Conservation (phyloP, 2,888 invertebrate genomes). For the Leucozona laternaria region DNA sequence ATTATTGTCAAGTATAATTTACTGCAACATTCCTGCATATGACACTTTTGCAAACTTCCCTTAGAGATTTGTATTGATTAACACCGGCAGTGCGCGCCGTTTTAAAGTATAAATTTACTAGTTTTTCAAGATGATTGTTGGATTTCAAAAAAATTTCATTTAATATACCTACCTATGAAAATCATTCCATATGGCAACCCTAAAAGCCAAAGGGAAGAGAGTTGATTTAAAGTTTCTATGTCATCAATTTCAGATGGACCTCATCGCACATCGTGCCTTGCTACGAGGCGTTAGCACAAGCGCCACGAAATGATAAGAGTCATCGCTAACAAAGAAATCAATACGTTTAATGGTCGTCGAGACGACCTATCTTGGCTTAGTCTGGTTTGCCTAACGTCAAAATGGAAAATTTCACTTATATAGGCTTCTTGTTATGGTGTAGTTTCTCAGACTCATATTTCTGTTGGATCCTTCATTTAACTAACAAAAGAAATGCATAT, state of each 20-base stretch:
- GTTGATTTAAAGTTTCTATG: constrained; percentile 71
- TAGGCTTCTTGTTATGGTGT: constrained; percentile 23
- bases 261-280: constrained; percentile 61
- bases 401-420: constrained; percentile 69
- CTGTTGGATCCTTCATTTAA: constrained; percentile 51
- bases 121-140: no score
- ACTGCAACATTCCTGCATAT: no score
- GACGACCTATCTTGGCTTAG: constrained; percentile 26
- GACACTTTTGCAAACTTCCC: no score
- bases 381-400: constrained; percentile 50
- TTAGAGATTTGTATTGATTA: no score
- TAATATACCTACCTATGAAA: no score
- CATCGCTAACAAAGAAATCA: constrained; percentile 48
- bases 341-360: constrained; percentile 49
- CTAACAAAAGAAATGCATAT: constrained; percentile 59
- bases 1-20: no score
- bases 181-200: not conserved
- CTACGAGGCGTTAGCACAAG: constrained; percentile 66
- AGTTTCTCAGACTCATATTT: constrained; percentile 49
- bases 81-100: no score
- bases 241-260: constrained; percentile 67
- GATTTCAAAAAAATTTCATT: no score
- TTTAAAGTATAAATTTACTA: no score
- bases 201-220: constrained; percentile 13
- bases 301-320: constrained; percentile 57